phyloP scores from a whole-genome alignment of 2,797 vertebrate genomes.

The Aeoliscus strigatus region DNA sequence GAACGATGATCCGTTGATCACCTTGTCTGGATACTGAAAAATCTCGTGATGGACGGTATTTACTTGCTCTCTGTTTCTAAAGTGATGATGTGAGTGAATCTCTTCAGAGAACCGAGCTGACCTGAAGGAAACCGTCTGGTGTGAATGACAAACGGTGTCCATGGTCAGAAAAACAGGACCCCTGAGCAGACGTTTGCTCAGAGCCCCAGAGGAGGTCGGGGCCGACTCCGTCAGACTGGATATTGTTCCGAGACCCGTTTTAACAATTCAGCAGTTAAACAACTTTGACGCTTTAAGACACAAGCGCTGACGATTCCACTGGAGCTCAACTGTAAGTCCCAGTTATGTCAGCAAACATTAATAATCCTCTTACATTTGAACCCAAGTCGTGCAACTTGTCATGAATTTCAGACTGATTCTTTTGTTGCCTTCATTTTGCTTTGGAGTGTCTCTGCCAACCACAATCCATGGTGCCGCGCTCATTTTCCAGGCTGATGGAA shows the following conservation, averaged over 20 bases:
- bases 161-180: too few relatives aligned
- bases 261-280: constrained; percentile 40
- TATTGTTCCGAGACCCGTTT: constrained; percentile 29
- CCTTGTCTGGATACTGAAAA: constrained; percentile 3
- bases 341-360: constrained; percentile 64
- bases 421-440: constrained; percentile 41
- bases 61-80: constrained; percentile 1
- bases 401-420: constrained; percentile 43
- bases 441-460: constrained; percentile 22
- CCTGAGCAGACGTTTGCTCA: too few relatives aligned
- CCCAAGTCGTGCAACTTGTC: constrained; percentile 43
- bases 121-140: too few relatives aligned
- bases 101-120: neutral
- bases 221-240: constrained; percentile 1
- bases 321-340: constrained; percentile 46
- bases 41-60: neutral
- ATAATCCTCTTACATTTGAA: constrained; percentile 46
- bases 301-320: constrained; percentile 45
- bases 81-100: constrained; percentile 2
- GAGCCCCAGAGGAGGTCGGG: too few relatives aligned
- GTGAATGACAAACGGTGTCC: too few relatives aligned
- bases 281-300: constrained; percentile 43
- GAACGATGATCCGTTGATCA: constrained; percentile 20
- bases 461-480: constrained; percentile 27
- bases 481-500: constrained; percentile 22